A percentile compares a stretch with the other conserved stretches of the same genome.
These are phyloP conservation scores for Perizoma flavofasciatum DNA, from an alignment of 2,888 invertebrate genomes.

Conservation along the genomic window DNA sequence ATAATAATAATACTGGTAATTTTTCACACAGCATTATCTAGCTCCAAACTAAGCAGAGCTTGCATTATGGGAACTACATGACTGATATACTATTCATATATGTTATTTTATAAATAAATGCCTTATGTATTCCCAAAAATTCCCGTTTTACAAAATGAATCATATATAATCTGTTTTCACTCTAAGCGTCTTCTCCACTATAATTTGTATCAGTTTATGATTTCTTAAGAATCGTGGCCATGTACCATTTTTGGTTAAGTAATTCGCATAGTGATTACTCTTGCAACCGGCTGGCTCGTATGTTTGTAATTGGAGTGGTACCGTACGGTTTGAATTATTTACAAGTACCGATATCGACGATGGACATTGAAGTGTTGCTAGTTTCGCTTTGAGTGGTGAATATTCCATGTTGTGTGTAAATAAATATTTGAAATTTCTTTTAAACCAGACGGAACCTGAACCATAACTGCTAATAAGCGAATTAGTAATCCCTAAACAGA, in stretches of 20 bases:
- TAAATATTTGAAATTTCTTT: no score
- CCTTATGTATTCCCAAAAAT: background rate
- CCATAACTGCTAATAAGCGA: no score
- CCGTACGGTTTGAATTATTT: constrained; percentile 13
- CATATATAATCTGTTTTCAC: no score
- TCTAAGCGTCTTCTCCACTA: no score
- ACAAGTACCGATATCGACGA: constrained; percentile 12
- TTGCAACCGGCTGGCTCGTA: constrained; percentile 15
- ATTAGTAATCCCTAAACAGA: constrained; percentile 5
- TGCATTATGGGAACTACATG: no score
- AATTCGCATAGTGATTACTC: constrained; percentile 23
- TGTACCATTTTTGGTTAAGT: constrained; percentile 25
- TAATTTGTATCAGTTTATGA: background rate
- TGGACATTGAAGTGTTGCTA: constrained; percentile 6
- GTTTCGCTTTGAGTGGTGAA: background rate
- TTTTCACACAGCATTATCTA: no score
- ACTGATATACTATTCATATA: no score
- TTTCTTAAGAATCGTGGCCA: constrained; percentile 6
- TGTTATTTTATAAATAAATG: no score
- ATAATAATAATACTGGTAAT: no score
- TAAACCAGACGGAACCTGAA: no score
- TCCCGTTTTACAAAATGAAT: background rate
- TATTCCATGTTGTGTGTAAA: no score
- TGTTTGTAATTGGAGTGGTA: constrained; percentile 26
- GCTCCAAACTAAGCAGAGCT: no score